phyloP scores from a whole-genome alignment of 2,113 vertebrate genomes.

The Ictidomys tridecemlineatus region DNA sequence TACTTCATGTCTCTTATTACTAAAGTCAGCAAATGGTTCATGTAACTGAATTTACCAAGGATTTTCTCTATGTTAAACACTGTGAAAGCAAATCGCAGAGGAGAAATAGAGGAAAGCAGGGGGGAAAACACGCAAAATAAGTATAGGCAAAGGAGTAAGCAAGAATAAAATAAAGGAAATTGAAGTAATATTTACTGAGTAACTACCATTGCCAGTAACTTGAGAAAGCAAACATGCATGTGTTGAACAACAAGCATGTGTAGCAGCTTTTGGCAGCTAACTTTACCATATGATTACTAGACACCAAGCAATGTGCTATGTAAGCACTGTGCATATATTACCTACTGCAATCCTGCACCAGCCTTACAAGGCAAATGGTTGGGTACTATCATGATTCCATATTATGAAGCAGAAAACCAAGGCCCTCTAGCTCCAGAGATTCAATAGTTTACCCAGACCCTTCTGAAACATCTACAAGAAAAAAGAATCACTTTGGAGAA shows the following conservation, averaged over 20 bases:
- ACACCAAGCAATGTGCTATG: background rate
- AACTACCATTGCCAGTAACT: background rate
- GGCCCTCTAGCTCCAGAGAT: background rate
- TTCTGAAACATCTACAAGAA: background rate
- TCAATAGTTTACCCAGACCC: background rate
- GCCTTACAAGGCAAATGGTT: background rate
- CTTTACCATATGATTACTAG: background rate
- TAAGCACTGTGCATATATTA: background rate
- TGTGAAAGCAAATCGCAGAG: background rate
- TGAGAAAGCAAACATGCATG: background rate
- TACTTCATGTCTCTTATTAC: background rate
- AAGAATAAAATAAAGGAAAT: background rate
- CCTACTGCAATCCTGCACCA: background rate
- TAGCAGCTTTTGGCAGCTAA: background rate
- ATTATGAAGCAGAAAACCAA: background rate
- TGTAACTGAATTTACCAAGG: background rate
- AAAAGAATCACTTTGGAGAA: background rate
- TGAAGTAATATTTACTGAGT: slow-evolving; percentile 25
- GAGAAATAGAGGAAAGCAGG: background rate
- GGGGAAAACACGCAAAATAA: background rate
- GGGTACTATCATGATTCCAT: background rate
- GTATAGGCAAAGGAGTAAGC: background rate
- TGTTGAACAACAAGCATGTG: background rate
- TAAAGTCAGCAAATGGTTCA: background rate
- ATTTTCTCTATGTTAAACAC: background rate